A percentile compares a stretch with the other conserved stretches of the same genome.
phyloP scores from a whole-genome alignment of 2,113 vertebrate species.

The Cinclus mexicanus region DNA sequence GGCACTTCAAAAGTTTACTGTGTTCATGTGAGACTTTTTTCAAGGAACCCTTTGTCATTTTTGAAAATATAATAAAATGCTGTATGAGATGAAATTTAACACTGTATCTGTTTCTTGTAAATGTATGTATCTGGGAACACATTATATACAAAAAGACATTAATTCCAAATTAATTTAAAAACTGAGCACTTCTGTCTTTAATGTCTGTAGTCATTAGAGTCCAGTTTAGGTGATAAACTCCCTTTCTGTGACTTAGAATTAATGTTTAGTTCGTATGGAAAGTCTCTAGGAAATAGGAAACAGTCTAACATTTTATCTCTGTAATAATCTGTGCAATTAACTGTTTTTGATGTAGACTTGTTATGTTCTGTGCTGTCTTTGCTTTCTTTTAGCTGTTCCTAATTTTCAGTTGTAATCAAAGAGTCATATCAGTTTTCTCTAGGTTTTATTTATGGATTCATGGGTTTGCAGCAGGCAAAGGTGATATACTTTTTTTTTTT shows the following conservation, averaged over 20 bases:
- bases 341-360: background rate
- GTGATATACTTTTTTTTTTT: background rate
- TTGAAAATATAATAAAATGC: background rate
- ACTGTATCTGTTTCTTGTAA: background rate
- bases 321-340: rapidly evolving
- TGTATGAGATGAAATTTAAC: background rate
- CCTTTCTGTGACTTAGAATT: background rate
- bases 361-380: background rate
- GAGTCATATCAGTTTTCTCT: background rate
- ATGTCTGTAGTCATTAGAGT: background rate
- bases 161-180: background rate
- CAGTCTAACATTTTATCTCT: background rate
- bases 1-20: background rate
- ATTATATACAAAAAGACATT: background rate
- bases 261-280: background rate
- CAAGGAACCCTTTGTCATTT: background rate
- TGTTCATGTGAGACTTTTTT: background rate
- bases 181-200: background rate
- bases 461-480: background rate
- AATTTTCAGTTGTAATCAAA: background rate
- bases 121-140: background rate
- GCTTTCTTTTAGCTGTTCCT: background rate
- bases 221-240: background rate
- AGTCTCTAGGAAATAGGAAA: background rate
- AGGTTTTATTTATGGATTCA: background rate